phyloP scores from a whole-genome alignment of 2,888 invertebrate genomes.

The Chrysomela aeneicollis region DNA sequence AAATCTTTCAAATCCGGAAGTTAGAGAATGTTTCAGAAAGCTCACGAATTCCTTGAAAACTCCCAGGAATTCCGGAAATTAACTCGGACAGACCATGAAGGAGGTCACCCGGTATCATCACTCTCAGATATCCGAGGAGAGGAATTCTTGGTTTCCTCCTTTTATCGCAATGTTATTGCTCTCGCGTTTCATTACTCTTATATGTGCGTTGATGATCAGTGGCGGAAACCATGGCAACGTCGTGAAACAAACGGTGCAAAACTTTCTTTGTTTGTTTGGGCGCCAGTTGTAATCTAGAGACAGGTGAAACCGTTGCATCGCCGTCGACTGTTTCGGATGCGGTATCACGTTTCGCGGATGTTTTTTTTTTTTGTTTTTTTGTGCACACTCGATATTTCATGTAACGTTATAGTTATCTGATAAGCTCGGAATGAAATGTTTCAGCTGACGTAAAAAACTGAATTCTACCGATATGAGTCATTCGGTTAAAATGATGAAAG shows the following conservation, averaged over 20 bases:
- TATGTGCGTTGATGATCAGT: conserved; percentile 15
- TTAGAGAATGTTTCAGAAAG: too few relatives aligned
- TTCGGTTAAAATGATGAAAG: conserved; percentile 43
- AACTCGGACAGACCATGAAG: too few relatives aligned
- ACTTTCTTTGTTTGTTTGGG: conserved; percentile 37
- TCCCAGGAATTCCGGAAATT: too few relatives aligned
- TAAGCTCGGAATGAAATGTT: not conserved
- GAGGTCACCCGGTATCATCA: too few relatives aligned
- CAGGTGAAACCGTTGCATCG: conserved; percentile 43
- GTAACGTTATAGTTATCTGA: not conserved
- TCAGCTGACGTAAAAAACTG: not conserved
- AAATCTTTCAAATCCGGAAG: too few relatives aligned
- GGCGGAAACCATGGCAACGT: conserved; percentile 31
- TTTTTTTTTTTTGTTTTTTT: conserved; percentile 12
- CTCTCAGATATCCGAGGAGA: too few relatives aligned
- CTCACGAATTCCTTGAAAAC: too few relatives aligned
- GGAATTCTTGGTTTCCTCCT: too few relatives aligned
- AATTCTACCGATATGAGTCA: conserved; percentile 34
- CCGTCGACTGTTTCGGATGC: not conserved
- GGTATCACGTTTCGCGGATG: conserved; percentile 13
- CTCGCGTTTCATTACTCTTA: not conserved
- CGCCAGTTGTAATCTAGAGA: conserved; percentile 29
- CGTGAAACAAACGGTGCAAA: conserved; percentile 31
- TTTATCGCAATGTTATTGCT: not conserved
- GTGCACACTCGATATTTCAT: not conserved